These are phyloP conservation scores for Trichoplusia ni DNA, from an alignment of 1,140 invertebrate species.

Conservation along the genomic window DNA sequence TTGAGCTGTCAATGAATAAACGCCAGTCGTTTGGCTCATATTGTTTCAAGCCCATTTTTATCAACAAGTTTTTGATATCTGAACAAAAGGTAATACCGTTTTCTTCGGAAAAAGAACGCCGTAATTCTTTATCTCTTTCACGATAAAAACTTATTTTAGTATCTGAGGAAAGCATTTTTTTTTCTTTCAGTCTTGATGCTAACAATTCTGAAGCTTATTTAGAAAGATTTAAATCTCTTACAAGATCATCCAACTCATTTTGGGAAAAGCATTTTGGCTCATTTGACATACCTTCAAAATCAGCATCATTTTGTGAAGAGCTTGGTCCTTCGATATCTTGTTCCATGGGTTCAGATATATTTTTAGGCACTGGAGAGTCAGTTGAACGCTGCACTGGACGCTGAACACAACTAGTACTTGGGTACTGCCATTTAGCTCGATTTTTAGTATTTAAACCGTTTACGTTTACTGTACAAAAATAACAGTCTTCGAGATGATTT, in stretches of 20 bases:
- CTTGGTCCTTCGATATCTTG: no score
- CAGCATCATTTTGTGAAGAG: no score
- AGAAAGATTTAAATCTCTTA: conserved; percentile 45
- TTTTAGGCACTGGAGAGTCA: neutral
- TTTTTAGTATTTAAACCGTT: conserved; percentile 14
- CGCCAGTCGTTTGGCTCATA: conserved; percentile 40
- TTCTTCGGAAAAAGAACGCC: conserved; percentile 44
- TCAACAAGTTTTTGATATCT: conserved; percentile 51
- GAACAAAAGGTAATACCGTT: conserved; percentile 47
- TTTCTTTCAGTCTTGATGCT: conserved; percentile 44
- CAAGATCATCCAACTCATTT: conserved; percentile 49
- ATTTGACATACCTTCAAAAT: no score
- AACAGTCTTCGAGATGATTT: conserved; percentile 36
- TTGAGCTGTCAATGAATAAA: conserved; percentile 62
- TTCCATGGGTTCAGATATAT: neutral
- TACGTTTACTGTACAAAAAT: conserved; percentile 31
- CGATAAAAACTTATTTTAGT: conserved; percentile 40
- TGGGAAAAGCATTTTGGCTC: no score
- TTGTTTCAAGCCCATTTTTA: conserved; percentile 21
- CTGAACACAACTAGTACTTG: neutral
- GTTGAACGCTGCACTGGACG: neutral
- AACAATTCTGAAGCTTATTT: conserved; percentile 46
- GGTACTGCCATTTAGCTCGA: conserved; percentile 7
- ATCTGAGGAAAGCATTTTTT: conserved; percentile 33
- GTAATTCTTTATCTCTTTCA: conserved; percentile 37